Evolutionary conservation across 2,113 vertebrate genomes (phyloP).

Genomic region (Aepyceros melampus): DNA sequence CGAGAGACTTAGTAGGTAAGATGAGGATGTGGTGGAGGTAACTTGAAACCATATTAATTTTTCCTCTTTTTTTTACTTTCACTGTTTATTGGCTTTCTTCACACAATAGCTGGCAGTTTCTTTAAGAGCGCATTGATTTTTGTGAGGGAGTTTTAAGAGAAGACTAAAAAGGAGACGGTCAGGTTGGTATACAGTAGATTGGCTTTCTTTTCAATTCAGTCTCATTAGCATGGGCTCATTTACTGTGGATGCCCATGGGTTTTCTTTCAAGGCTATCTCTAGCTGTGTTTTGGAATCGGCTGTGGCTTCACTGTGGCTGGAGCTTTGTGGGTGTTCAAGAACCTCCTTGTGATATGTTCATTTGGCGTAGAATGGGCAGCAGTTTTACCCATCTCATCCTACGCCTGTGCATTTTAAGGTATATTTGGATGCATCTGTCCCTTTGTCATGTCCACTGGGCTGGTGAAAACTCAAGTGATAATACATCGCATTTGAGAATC

Average conservation of each 20-base stretch:
- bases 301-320: background rate
- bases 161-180: background rate
- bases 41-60: background rate
- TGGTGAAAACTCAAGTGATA: background rate
- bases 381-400: background rate
- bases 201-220: constrained; percentile 1
- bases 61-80: background rate
- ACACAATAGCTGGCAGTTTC: background rate
- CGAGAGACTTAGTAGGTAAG: background rate
- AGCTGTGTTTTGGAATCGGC: background rate
- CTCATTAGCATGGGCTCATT: background rate
- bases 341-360: background rate
- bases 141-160: background rate
- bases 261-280: background rate
- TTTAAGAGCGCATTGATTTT: constrained; percentile 18
- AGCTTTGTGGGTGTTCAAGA: background rate
- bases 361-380: background rate
- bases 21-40: background rate
- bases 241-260: background rate
- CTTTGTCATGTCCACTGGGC: background rate
- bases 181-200: background rate
- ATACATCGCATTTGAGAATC: background rate
- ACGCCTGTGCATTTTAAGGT: background rate
- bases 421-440: background rate
- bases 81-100: background rate